Evolutionary conservation across 1,140 invertebrate genomes (phyloP).

Genomic region (Drosophila dunni): DNA sequence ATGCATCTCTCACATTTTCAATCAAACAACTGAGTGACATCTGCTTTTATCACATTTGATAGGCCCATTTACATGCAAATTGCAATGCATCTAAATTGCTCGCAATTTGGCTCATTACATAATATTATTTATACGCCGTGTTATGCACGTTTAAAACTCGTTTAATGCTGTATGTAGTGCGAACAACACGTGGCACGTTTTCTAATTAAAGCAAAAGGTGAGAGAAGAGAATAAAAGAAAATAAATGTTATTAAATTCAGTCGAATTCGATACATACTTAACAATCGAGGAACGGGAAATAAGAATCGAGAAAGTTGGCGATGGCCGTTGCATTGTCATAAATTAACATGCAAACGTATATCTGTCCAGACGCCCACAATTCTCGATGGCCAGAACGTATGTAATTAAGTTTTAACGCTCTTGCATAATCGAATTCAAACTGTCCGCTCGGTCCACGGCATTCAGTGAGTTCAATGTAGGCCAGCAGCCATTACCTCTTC

Average conservation of each 20-base stretch:
- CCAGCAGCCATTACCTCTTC: constrained; percentile 7
- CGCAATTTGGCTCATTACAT: constrained; percentile 1
- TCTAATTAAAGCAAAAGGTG: constrained; percentile 34
- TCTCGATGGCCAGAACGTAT: constrained; percentile 37
- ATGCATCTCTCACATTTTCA: not conserved
- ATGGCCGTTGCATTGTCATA: constrained; percentile 57
- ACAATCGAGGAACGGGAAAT: not conserved
- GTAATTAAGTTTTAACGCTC: constrained; percentile 72
- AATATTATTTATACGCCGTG: constrained; percentile 18
- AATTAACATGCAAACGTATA: constrained; percentile 74
- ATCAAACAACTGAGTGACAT: not conserved
- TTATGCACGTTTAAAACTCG: not conserved
- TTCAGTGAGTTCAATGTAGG: constrained; percentile 11
- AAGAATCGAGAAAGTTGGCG: not conserved
- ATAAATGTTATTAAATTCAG: constrained; percentile 72
- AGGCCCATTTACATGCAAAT: not conserved
- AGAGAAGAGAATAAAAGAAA: constrained; percentile 54
- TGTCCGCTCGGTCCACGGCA: constrained; percentile 25
- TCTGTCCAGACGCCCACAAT: constrained; percentile 33
- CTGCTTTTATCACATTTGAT: not conserved
- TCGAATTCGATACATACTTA: constrained; percentile 37
- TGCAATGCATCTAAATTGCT: not conserved
- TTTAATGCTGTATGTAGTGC: constrained; percentile 16
- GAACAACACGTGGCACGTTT: constrained; percentile 10
- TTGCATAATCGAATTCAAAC: constrained; percentile 67